Conservation (phyloP, 2,888 invertebrate genomes). For the Pseudeuparius sepicola region DNA sequence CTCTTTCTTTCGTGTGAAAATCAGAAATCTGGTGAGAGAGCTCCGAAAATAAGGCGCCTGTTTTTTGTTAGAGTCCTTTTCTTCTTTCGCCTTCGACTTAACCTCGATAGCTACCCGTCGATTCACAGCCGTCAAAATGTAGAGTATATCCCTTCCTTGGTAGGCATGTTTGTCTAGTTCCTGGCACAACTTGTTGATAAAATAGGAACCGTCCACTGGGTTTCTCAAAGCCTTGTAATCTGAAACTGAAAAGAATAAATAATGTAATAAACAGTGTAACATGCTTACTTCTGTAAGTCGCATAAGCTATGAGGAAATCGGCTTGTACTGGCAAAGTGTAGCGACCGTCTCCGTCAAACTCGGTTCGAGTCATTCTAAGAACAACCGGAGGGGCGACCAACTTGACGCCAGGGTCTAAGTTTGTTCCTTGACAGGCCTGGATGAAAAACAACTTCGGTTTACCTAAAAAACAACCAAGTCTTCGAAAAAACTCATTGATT, state of each 20-base stretch:
- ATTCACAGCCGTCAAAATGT: slow-evolving; percentile 73
- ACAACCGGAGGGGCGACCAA: too few species aligned
- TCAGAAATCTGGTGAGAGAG: slow-evolving; percentile 69
- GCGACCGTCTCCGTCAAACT: slow-evolving; percentile 64
- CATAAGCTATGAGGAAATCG: slow-evolving; percentile 87
- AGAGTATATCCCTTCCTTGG: slow-evolving; percentile 65
- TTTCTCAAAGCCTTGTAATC: too few species aligned
- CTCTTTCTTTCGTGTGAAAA: slow-evolving; percentile 12
- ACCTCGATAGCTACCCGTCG: slow-evolving; percentile 81
- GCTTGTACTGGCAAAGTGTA: slow-evolving; percentile 85
- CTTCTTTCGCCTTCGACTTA: slow-evolving; percentile 74
- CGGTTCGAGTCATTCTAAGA: too few species aligned
- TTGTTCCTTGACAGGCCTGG: slow-evolving; percentile 91
- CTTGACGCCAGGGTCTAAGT: slow-evolving; percentile 56
- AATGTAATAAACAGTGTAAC: too few species aligned
- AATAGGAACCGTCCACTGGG: slow-evolving; percentile 88
- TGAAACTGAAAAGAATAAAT: too few species aligned
- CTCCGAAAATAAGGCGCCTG: slow-evolving; percentile 87
- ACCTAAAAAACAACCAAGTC: slow-evolving; percentile 29
- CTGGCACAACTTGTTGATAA: slow-evolving; percentile 80
- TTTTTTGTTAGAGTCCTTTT: too few species aligned
- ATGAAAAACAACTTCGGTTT: slow-evolving; percentile 54
- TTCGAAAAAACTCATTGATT: too few species aligned
- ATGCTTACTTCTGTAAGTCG: slow-evolving; percentile 72
- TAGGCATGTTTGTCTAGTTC: slow-evolving; percentile 67